Evolutionary conservation across 2,113 vertebrate genomes (phyloP), one percentile per base, ranked within the genome.

Genomic region (Oceanodroma tethys): DNA sequence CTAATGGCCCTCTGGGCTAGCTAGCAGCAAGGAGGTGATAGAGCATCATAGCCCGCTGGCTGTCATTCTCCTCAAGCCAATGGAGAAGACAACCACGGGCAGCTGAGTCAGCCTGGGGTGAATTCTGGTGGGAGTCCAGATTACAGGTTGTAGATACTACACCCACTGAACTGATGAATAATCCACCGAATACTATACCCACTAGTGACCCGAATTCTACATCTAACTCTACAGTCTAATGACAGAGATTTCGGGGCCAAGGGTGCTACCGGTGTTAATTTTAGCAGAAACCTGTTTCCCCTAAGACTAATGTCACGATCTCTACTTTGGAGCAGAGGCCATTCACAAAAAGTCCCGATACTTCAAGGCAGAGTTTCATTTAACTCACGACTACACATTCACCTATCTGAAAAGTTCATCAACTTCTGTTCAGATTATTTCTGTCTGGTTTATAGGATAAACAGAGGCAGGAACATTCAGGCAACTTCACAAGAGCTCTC

Each of bases 1-100:
- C 32, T 58, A 30, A 14, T 20, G n/a, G 56, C 7, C 19, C 16
- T 32, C 25, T 71, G 65, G 56, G 52, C 62, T 48, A 40, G 13
- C 36, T 22, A 81, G 43, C 25, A 81, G 38, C 29, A 65, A 65
- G 53, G 22, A 73, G 38, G 16, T 11, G 47, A 66, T 52, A 36
- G 0, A 55, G 15, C 43, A 56, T 20, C 20, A 11, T 16, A 30
- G 8, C 23, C 5, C 0, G 1, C 45, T 43, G n/a, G 32, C 34
- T 72, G 52, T 9, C 76, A 34, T 36, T 90, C 30, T 89, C 30
- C 34, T 81, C 40, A 29, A 32, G 20, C 55, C 30, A 52, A 20
- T 10, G 42, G 71, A 72, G 67, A 68, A 32, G 25, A 82, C 42
- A 34, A 25, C 7, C 20, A 20, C 0, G 10, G 50, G 40, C 48